phyloP scores from a whole-genome alignment of 2,113 vertebrate species.

The Pseudorectes ferrugineus region DNA sequence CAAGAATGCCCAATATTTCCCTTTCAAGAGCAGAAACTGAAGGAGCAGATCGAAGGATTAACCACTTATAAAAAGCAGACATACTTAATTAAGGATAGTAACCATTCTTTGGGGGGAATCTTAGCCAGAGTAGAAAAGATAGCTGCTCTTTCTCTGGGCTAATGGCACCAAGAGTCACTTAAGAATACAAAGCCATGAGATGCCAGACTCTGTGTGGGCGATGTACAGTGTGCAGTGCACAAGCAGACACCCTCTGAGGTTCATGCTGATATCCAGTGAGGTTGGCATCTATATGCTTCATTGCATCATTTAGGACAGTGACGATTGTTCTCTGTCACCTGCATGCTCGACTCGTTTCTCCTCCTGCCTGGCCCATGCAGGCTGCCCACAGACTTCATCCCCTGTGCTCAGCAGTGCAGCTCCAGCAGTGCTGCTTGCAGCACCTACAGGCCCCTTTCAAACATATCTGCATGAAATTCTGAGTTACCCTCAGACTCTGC shows the following conservation, averaged over 20 bases:
- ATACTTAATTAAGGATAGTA: not conserved
- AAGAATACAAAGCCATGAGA: not conserved
- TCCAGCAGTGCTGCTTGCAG: not conserved
- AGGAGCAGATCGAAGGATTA: not conserved
- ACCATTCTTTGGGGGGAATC: not conserved
- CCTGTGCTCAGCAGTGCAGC: not conserved
- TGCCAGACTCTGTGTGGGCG: not conserved
- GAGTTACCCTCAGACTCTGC: not conserved
- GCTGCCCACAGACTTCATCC: not conserved
- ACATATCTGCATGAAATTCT: not conserved
- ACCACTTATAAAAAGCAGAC: not conserved
- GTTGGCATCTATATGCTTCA: rapidly evolving
- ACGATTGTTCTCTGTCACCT: not conserved
- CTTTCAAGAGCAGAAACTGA: not conserved
- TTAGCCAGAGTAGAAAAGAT: not conserved
- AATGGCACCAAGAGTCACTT: not conserved
- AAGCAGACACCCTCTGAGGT: not conserved
- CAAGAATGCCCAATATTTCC: not conserved
- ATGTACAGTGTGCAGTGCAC: too few relatives aligned
- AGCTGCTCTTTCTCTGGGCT: not conserved
- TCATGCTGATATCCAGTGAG: not conserved
- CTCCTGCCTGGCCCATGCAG: not conserved
- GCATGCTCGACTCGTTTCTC: not conserved
- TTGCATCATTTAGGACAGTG: not conserved
- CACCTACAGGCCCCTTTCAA: not conserved